Evolutionary conservation across 2,113 vertebrate genomes (phyloP).

Genomic region (Corythaixoides concolor): DNA sequence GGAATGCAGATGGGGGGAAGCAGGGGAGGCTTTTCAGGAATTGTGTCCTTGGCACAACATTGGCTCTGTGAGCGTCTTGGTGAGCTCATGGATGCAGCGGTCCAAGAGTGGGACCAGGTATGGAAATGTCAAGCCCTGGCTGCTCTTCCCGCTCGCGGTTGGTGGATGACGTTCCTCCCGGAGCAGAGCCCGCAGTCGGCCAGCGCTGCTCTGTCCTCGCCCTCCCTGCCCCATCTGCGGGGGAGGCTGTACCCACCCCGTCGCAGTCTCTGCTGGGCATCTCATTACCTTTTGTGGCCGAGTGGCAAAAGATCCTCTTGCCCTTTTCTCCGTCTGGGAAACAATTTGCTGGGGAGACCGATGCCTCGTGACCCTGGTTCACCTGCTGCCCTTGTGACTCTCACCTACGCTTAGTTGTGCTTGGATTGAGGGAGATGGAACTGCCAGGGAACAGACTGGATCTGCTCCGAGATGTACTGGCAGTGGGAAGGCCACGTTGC

Average conservation of each 20-base stretch:
- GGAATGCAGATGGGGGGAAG: conserved; percentile 35
- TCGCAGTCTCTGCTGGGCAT: background rate
- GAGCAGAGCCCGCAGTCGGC: background rate
- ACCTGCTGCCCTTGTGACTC: background rate
- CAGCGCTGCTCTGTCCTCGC: background rate
- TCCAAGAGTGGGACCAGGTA: background rate
- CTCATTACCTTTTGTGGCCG: accelerated
- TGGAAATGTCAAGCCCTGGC: background rate
- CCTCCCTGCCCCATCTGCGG: background rate
- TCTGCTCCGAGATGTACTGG: background rate
- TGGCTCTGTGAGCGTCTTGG: background rate
- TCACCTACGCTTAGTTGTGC: background rate
- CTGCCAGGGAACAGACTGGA: background rate
- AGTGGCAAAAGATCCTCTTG: background rate
- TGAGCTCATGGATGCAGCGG: accelerated
- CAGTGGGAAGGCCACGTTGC: accelerated
- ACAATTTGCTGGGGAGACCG: background rate
- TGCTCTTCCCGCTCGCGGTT: accelerated
- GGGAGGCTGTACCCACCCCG: accelerated
- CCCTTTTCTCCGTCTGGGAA: background rate
- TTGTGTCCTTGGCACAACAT: background rate
- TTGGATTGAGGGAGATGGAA: background rate
- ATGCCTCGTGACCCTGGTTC: background rate
- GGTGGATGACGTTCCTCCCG: accelerated
- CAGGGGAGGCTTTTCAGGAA: conserved; percentile 52